Evolutionary conservation across 2,888 invertebrate species (phyloP).

Genomic region (Lepeophtheirus nordmannii): DNA sequence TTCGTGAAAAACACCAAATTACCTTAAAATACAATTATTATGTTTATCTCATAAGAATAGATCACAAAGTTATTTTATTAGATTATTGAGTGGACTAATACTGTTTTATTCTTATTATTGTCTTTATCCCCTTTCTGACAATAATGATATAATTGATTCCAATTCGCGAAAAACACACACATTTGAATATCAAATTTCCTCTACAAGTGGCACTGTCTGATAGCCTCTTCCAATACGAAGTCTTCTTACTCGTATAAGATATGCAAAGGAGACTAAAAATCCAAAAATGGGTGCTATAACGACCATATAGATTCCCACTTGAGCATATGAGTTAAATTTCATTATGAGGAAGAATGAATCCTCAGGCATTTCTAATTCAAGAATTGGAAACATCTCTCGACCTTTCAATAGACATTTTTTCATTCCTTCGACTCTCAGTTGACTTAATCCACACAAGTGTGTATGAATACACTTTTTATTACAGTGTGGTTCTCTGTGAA

Average conservation of each 20-base stretch:
- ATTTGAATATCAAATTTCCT: not conserved
- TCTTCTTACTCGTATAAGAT: not conserved
- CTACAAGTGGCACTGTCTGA: not conserved
- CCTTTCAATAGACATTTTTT: not conserved
- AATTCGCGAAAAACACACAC: not conserved
- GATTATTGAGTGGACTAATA: no score
- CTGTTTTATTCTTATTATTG: no score
- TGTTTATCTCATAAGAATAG: no score
- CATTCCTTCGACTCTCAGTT: not conserved
- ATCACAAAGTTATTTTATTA: no score
- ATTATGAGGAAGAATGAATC: not conserved
- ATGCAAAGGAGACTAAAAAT: not conserved
- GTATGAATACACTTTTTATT: not conserved
- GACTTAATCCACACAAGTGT: not conserved
- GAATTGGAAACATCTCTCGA: not conserved
- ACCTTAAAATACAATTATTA: no score
- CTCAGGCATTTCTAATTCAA: not conserved
- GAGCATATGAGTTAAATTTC: not conserved
- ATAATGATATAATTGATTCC: no score
- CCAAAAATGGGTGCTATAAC: not conserved
- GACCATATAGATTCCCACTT: not conserved
- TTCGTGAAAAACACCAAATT: no score
- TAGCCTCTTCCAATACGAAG: not conserved
- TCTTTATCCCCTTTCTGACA: no score
- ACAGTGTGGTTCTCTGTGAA: not conserved